Evolutionary conservation across 1,140 invertebrate species (phyloP).

Genomic region (Drosophila equinoxialis): DNA sequence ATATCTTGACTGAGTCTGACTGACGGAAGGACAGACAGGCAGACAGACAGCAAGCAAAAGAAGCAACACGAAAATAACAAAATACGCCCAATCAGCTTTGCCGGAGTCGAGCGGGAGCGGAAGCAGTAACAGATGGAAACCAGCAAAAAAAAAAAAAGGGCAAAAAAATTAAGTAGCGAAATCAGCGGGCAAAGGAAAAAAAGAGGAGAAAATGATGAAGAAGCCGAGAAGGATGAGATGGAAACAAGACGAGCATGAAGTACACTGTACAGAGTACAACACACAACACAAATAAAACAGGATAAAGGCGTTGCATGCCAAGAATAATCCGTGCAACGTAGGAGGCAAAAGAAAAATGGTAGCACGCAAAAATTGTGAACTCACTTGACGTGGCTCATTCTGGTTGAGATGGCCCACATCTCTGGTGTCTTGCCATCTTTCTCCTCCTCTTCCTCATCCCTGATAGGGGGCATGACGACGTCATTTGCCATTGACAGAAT

Average conservation of each 20-base stretch:
- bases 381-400: conserved; percentile 80
- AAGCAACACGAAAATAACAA: conserved; percentile 75
- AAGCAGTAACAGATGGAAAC: conserved; percentile 28
- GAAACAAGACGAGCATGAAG: conserved; percentile 12
- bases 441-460: conserved; percentile 25
- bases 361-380: conserved; percentile 79
- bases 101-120: conserved; percentile 58
- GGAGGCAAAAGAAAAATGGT: conserved; percentile 72
- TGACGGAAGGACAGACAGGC: conserved; percentile 49
- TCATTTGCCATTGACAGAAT: conserved; percentile 66
- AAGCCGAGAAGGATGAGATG: conserved; percentile 10
- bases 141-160: conserved; percentile 46
- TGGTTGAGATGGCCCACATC: conserved; percentile 53
- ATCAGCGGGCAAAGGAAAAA: conserved; percentile 67
- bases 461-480: conserved; percentile 62
- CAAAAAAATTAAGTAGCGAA: conserved; percentile 78
- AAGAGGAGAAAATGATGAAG: conserved; percentile 21
- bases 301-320: conserved; percentile 80
- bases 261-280: conserved; percentile 21
- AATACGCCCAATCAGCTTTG: conserved; percentile 78
- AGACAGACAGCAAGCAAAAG: conserved; percentile 20
- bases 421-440: conserved; percentile 6
- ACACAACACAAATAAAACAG: conserved; percentile 78
- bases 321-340: conserved; percentile 67
- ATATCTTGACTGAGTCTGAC: conserved; percentile 61